These are phyloP conservation scores for Orchesella flavescens DNA, from an alignment of 2,888 invertebrate species.

Conservation along the genomic window DNA sequence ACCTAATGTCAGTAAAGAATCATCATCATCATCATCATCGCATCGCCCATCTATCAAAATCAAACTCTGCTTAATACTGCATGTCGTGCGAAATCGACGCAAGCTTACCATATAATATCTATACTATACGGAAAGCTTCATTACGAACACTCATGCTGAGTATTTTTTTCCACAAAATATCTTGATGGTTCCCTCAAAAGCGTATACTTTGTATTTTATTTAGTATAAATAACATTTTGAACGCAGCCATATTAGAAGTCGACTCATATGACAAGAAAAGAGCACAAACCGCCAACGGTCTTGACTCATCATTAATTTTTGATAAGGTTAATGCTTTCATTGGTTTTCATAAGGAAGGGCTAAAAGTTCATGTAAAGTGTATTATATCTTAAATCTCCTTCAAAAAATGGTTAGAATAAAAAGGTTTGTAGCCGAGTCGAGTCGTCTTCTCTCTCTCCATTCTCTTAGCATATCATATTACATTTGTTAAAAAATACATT, in stretches of 20 bases:
- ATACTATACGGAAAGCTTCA: background rate
- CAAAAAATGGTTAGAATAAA: too few species aligned
- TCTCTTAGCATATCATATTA: background rate
- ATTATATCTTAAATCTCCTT: too few species aligned
- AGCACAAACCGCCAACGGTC: slow-evolving; percentile 5
- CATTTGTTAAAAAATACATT: background rate
- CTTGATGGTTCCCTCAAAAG: background rate
- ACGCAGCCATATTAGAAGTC: too few species aligned
- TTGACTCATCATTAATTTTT: slow-evolving; percentile 26
- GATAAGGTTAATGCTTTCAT: slow-evolving; percentile 23
- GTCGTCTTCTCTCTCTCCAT: too few species aligned
- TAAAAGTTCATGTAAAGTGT: too few species aligned
- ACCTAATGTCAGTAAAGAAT: slow-evolving; percentile 12
- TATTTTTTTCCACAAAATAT: background rate
- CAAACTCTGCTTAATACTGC: background rate
- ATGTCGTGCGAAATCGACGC: background rate
- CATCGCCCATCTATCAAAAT: slow-evolving; percentile 11
- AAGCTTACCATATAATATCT: background rate
- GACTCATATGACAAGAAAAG: background rate
- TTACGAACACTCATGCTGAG: background rate
- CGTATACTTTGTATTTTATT: background rate
- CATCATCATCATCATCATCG: too few species aligned
- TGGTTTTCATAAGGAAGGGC: background rate
- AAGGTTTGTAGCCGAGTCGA: too few species aligned
- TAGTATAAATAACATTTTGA: too few species aligned